phyloP scores from a whole-genome alignment of 2,113 vertebrate species.

The Callorhinus ursinus region DNA sequence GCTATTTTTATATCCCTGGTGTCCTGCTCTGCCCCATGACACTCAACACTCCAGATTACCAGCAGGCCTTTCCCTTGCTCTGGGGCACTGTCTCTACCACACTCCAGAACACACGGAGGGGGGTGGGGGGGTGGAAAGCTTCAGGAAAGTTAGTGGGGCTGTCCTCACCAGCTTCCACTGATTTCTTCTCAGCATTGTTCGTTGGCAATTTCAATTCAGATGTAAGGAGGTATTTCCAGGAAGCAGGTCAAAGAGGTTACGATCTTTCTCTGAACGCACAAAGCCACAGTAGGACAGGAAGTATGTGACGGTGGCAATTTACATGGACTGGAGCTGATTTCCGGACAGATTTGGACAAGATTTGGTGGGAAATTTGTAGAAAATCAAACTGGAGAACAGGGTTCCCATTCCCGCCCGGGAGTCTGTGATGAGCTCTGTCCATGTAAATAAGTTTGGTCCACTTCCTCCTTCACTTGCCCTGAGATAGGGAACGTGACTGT shows the following conservation, averaged over 20 bases:
- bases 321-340: neutral
- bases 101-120: neutral
- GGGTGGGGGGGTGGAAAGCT: neutral
- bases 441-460: neutral
- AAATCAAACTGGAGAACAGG: slow-evolving; percentile 46
- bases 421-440: slow-evolving; percentile 3
- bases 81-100: slow-evolving; percentile 39
- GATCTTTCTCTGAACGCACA: slow-evolving; percentile 63
- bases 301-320: slow-evolving; percentile 22
- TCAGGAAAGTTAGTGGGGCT: neutral
- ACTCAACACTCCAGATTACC: slow-evolving; percentile 77
- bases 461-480: slow-evolving; percentile 36
- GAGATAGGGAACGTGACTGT: neutral
- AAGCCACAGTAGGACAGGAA: slow-evolving; percentile 55
- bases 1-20: slow-evolving; percentile 77
- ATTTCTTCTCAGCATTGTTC: slow-evolving; percentile 65
- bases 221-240: slow-evolving; percentile 53
- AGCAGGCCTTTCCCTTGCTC: slow-evolving; percentile 54
- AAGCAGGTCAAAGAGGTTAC: slow-evolving; percentile 57
- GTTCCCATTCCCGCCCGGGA: slow-evolving; percentile 14
- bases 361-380: slow-evolving; percentile 55
- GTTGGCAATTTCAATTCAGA: neutral
- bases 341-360: slow-evolving; percentile 41
- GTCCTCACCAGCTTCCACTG: neutral
- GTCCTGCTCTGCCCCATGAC: slow-evolving; percentile 74